phyloP scores from a whole-genome alignment of 2,797 vertebrate genomes.

The Alcedo atthis region DNA sequence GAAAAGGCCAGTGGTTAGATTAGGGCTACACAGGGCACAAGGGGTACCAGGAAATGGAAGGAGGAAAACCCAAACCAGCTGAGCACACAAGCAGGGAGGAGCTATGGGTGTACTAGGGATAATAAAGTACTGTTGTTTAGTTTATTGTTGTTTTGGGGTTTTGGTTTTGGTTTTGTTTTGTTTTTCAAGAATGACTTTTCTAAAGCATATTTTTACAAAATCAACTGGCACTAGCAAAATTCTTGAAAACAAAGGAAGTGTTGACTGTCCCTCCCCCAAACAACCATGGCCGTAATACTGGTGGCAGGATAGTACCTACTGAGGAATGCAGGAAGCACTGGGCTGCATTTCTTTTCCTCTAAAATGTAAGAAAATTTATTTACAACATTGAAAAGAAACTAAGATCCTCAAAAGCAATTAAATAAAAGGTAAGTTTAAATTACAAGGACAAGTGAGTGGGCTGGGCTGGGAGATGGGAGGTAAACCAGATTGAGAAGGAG shows the following conservation, averaged over 20 bases:
- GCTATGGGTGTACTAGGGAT: not conserved
- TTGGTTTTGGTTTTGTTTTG: too few relatives aligned
- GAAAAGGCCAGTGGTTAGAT: not conserved
- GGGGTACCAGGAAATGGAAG: not conserved
- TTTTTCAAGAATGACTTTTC: not conserved
- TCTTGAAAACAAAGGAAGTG: not conserved
- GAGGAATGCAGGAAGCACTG: not conserved
- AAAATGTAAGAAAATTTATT: not conserved
- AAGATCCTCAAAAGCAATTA: not conserved
- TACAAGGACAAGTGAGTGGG: accelerated
- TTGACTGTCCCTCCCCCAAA: not conserved
- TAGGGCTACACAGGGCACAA: not conserved
- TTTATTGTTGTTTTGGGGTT: too few relatives aligned
- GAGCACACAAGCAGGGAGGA: not conserved
- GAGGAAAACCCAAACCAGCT: not conserved
- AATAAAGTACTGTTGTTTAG: not conserved
- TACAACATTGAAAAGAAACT: not conserved
- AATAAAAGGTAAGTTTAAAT: not conserved
- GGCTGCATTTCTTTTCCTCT: not conserved
- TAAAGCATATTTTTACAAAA: not conserved
- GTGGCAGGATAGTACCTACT: not conserved
- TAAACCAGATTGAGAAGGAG: not conserved
- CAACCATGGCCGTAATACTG: not conserved
- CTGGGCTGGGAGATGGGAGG: not conserved
- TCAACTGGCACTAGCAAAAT: not conserved